A percentile compares a stretch with the other conserved stretches of the same genome.
These are phyloP conservation scores for Drosophila athabasca DNA, from an alignment of 1,140 invertebrate genomes.

Conservation along the genomic window DNA sequence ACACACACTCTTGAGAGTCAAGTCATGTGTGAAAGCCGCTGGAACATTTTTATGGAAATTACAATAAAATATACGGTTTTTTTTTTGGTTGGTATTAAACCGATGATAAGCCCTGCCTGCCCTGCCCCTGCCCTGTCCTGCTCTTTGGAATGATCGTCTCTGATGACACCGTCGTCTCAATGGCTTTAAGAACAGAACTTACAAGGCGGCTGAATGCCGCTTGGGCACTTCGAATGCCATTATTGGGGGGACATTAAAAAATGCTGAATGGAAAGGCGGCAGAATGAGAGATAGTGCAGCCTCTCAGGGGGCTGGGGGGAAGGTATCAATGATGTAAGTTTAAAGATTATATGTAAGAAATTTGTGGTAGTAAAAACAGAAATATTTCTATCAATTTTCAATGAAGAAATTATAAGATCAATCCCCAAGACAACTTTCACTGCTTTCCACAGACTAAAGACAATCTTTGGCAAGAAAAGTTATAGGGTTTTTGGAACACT, in stretches of 20 bases:
- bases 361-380: too few relatives aligned
- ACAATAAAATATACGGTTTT: conserved; percentile 47
- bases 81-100: conserved; percentile 43
- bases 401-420: too few relatives aligned
- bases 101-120: conserved; percentile 38
- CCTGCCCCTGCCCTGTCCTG: too few relatives aligned
- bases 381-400: too few relatives aligned
- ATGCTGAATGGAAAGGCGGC: conserved; percentile 14
- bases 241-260: conserved; percentile 43
- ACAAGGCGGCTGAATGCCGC: conserved; percentile 11
- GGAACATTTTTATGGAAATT: conserved; percentile 76
- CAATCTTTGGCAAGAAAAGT: too few relatives aligned
- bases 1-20: background rate
- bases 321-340: background rate
- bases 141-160: background rate
- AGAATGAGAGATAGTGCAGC: background rate
- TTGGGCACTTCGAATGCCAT: conserved; percentile 39
- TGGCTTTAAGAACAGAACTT: conserved; percentile 14
- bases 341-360: too few relatives aligned
- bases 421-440: too few relatives aligned
- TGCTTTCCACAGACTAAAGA: too few relatives aligned
- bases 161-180: conserved; percentile 20
- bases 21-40: conserved; percentile 50
- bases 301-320: too few relatives aligned
- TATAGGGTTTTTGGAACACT: too few relatives aligned